Evolutionary conservation across 1,140 invertebrate genomes (phyloP), one percentile per base, ranked within the genome.

Genomic region (Lasioglossum baleicum): DNA sequence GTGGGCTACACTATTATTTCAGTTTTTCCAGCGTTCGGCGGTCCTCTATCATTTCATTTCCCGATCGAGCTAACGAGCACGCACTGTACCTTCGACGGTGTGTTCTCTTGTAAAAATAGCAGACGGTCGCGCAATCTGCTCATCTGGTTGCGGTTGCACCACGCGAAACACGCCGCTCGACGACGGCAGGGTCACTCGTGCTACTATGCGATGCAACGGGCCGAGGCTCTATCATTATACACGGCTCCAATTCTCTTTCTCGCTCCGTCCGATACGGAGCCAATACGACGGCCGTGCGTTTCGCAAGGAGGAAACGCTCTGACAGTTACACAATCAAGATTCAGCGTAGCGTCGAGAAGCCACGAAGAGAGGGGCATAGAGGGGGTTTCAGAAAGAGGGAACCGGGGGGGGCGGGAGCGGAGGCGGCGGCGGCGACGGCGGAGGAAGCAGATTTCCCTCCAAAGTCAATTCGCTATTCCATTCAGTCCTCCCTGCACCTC

Each of bases 281-380:
- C 75, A 80, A 85, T 85, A 83, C 51, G 51, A 6, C 7, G 20
- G 4, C 20, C 56, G 20, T 77, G 78, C 78, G 67, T 79, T 73
- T 83, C n/a, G 71, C 74, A 51, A 81, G 75, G 20, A 84, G 85
- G 73, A 85, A 87, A 86, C 78, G 66, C 60, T 85, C 83, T 80
- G 84, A 88, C 88, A 88, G 84, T 88, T 87, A 81, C 81, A 84
- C 85, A 85, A 89, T 89, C 83, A 81, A 78, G 79, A 84, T 84
- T 82, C 75, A 77, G 44, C 58, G 64, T 63, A 42, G 71, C 64
- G 72, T 75, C 53, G 71, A 17, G 64, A 60, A 51, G 42, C n/a
- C 13, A 35, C n/a, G 81, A 7, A 13, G 42, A 35, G 35, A 35
- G 35, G 26, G 26, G 26, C 26, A 26, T 1, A 35, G 35, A 2